Evolutionary conservation across 2,113 vertebrate genomes (phyloP).

Genomic region (Apaloderma vittatum): DNA sequence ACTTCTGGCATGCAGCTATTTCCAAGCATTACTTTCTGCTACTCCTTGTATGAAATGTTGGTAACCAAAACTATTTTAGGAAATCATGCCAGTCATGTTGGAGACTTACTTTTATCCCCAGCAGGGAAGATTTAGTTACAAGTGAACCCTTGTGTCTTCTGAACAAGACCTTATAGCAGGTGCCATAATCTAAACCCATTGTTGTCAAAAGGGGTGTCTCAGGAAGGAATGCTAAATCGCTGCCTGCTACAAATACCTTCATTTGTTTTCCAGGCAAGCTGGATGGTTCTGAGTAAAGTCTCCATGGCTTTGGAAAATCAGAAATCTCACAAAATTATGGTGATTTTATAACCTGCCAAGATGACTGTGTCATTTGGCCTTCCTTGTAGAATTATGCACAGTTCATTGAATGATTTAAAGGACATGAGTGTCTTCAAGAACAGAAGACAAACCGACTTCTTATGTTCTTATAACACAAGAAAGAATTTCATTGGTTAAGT

Average conservation of each 20-base stretch:
- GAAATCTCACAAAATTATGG: not conserved
- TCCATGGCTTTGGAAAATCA: not conserved
- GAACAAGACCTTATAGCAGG: not conserved
- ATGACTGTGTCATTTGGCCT: fast-evolving
- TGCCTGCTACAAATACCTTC: not conserved
- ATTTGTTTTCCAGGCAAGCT: not conserved
- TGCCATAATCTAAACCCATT: fast-evolving
- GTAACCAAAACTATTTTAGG: not conserved
- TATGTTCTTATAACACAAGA: no score
- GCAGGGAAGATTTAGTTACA: not conserved
- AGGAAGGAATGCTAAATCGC: not conserved
- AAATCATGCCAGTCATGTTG: not conserved
- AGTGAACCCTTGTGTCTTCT: not conserved
- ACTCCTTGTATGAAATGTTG: not conserved
- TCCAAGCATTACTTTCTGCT: not conserved
- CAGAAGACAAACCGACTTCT: no score
- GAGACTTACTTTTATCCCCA: not conserved
- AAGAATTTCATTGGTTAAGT: no score
- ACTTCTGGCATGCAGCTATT: not conserved
- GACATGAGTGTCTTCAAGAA: no score
- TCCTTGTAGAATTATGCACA: no score
- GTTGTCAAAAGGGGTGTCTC: not conserved
- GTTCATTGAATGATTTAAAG: no score
- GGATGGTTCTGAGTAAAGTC: not conserved
- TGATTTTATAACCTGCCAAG: not conserved